phyloP scores from a whole-genome alignment of 1,140 invertebrate species.

The Hycleus phaleratus region DNA sequence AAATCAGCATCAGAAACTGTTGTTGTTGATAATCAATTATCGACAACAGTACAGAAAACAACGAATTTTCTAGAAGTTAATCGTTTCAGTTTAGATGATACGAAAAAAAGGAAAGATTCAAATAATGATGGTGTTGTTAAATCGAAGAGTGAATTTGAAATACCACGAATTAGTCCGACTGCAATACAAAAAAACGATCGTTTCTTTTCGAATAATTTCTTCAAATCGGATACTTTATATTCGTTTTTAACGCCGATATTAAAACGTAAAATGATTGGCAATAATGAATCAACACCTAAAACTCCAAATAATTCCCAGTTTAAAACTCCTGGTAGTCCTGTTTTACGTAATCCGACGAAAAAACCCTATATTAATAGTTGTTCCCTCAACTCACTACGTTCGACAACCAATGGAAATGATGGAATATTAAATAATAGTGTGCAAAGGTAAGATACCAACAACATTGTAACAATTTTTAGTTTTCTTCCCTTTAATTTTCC shows the following conservation, averaged over 20 bases:
- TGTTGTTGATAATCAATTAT: background rate
- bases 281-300: constrained; percentile 17
- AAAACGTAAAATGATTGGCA: constrained; percentile 25
- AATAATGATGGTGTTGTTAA: constrained; percentile 27
- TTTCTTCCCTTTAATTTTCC: too few relatives aligned
- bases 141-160: constrained; percentile 38
- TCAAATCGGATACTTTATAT: constrained; percentile 31
- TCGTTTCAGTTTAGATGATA: constrained; percentile 5
- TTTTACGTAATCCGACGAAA: constrained; percentile 11
- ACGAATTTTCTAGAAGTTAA: background rate
- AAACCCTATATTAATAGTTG: constrained; percentile 3
- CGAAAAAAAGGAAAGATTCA: background rate
- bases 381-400: constrained; percentile 23
- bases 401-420: constrained; percentile 15
- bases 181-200: constrained; percentile 13
- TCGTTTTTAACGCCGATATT: constrained; percentile 35
- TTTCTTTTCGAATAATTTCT: constrained; percentile 16
- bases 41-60: background rate
- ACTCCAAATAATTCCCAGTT: constrained; percentile 10
- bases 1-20: constrained; percentile 29
- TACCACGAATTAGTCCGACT: constrained; percentile 21
- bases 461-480: too few relatives aligned
- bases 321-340: constrained; percentile 22
- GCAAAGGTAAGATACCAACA: constrained; percentile 19
- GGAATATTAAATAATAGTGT: constrained; percentile 10